Conservation (phyloP, 2,888 invertebrate species). For the Tiliacea aurago region DNA sequence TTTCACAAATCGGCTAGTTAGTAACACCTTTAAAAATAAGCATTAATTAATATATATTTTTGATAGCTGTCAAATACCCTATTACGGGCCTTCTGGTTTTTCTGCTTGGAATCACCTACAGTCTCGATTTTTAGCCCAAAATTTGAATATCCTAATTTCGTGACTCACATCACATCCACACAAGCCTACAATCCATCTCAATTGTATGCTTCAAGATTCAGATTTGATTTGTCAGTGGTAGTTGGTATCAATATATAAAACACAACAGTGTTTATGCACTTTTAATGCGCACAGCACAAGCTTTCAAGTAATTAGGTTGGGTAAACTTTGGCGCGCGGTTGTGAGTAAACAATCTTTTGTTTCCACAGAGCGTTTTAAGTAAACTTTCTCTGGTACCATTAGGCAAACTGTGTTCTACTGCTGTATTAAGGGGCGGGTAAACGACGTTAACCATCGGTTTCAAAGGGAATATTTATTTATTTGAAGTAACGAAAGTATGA, state of each 20-base stretch:
- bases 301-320: conserved; percentile 49
- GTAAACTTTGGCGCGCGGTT: conserved; percentile 35
- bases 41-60: too few relatives aligned
- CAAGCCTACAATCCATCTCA: not conserved
- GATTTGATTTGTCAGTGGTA: not conserved
- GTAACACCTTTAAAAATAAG: too few relatives aligned
- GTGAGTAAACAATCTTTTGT: conserved; percentile 27
- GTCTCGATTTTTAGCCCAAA: not conserved
- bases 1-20: too few relatives aligned
- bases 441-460: too few relatives aligned
- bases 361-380: not conserved
- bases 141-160: not conserved
- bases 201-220: conserved; percentile 1
- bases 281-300: conserved; percentile 19
- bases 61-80: too few relatives aligned
- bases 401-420: not conserved
- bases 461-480: too few relatives aligned
- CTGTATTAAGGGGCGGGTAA: too few relatives aligned
- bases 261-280: conserved; percentile 32
- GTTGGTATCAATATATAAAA: conserved; percentile 19
- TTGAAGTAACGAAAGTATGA: too few relatives aligned
- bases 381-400: not conserved
- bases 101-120: too few relatives aligned
- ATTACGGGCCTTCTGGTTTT: too few relatives aligned
- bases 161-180: not conserved